These are phyloP conservation scores for Lepidocolaptes lacrymiger DNA, from an alignment of 2,797 vertebrate species.

Conservation along the genomic window DNA sequence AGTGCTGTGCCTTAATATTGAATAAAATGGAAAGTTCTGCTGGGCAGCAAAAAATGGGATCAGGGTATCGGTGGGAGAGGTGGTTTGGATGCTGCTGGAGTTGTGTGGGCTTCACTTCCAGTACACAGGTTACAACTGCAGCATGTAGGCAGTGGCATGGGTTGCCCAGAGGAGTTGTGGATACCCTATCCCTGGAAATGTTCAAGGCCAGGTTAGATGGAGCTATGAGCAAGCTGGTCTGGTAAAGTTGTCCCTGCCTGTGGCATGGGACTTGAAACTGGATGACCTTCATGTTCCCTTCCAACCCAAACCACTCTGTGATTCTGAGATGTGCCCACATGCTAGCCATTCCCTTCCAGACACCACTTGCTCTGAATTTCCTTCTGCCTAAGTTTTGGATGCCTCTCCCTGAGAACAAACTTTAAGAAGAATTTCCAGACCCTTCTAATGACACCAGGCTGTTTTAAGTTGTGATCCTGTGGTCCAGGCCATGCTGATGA, in stretches of 20 bases:
- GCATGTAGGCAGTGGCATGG: not conserved
- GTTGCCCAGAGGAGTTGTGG: not conserved
- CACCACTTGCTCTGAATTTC: not conserved
- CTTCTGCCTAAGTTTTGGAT: not conserved
- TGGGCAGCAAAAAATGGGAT: not conserved
- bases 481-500: not conserved
- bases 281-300: not conserved
- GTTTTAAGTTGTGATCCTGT: fast-evolving
- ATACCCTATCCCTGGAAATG: not conserved
- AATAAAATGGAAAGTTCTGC: not conserved
- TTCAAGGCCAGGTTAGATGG: not conserved
- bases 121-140: fast-evolving
- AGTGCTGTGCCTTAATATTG: not conserved
- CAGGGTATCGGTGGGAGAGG: not conserved
- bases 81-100: not conserved
- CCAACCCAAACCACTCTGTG: not conserved
- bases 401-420: not conserved
- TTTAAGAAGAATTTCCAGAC: not conserved
- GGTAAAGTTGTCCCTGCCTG: not conserved
- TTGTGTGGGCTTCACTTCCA: not conserved
- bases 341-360: not conserved
- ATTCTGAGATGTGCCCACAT: not conserved
- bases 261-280: not conserved
- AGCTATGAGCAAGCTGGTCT: not conserved
- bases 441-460: not conserved